These are phyloP conservation scores for Knipowitschia caucasica DNA, from an alignment of 2,797 vertebrate species.

Conservation along the genomic window DNA sequence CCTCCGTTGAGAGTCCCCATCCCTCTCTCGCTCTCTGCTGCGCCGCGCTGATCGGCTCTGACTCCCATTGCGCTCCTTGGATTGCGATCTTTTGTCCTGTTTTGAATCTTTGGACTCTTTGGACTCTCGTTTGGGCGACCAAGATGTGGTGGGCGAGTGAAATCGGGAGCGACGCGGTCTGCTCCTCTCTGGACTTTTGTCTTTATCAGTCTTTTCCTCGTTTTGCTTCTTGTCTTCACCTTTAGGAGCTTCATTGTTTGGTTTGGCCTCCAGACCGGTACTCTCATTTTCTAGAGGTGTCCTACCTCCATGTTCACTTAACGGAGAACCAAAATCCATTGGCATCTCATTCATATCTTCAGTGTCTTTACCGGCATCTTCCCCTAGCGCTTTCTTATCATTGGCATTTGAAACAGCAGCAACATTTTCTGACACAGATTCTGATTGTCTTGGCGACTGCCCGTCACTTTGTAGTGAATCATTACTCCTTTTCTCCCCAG, in stretches of 20 bases:
- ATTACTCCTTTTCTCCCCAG: not conserved
- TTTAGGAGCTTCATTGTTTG: constrained; percentile 44
- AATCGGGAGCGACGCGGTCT: constrained; percentile 88
- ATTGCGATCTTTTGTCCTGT: constrained; percentile 77
- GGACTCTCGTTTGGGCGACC: constrained; percentile 84
- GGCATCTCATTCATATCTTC: constrained; percentile 85
- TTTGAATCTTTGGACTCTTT: constrained; percentile 66
- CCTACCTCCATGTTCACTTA: constrained; percentile 68
- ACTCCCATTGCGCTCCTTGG: constrained; percentile 61
- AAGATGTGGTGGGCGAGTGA: constrained; percentile 90
- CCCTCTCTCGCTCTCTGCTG: constrained; percentile 74
- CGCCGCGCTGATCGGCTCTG: constrained; percentile 74
- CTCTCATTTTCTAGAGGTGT: constrained; percentile 26
- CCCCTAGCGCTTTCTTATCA: constrained; percentile 4
- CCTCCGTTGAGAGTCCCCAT: constrained; percentile 1
- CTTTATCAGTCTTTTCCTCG: constrained; percentile 50
- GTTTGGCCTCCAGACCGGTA: not conserved
- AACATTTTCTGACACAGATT: constrained; percentile 13
- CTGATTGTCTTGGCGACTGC: constrained; percentile 8
- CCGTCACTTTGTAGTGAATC: not conserved
- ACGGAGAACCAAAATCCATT: constrained; percentile 90
- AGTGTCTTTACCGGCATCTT: constrained; percentile 12
- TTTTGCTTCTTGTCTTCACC: not conserved
- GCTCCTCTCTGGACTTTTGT: constrained; percentile 73
- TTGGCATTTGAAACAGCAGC: not conserved